These are phyloP conservation scores for Leptatherina wallacei DNA, from an alignment of 2,797 vertebrate species.

Conservation along the genomic window DNA sequence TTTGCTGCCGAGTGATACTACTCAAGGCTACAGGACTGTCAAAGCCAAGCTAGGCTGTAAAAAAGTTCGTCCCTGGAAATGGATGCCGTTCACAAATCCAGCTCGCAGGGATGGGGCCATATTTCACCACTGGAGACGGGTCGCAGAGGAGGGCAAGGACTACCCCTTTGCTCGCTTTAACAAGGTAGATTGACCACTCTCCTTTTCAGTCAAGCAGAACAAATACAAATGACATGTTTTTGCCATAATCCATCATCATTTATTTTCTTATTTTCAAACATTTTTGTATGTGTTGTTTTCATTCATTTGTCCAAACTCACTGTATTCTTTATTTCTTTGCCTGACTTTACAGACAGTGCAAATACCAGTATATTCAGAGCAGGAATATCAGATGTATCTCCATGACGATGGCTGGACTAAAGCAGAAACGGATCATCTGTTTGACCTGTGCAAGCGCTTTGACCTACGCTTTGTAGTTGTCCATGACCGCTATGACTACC, in stretches of 20 bases:
- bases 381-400: constrained; percentile 98
- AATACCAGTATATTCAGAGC: constrained; percentile 97
- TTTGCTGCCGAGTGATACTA: constrained; percentile 95
- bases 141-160: constrained; percentile 97
- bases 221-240: neutral
- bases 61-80: constrained; percentile 98
- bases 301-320: neutral
- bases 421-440: constrained; percentile 97
- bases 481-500: constrained; percentile 97
- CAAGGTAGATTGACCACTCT: constrained; percentile 82
- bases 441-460: constrained; percentile 97
- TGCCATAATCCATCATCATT: neutral
- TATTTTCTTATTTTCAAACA: neutral
- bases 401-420: constrained; percentile 99
- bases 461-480: constrained; percentile 96
- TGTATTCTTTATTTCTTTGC: constrained; percentile 5
- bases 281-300: neutral
- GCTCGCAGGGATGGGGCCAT: constrained; percentile 96
- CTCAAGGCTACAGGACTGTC: constrained; percentile 97
- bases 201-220: neutral
- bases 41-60: constrained; percentile 98
- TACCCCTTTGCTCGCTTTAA: constrained; percentile 98
- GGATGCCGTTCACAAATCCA: constrained; percentile 99
- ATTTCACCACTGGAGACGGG: constrained; percentile 98
- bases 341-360: constrained; percentile 87